Evolutionary conservation across 2,797 vertebrate genomes (phyloP), one percentile per base, ranked within the genome.

Genomic region (Columba guinea): DNA sequence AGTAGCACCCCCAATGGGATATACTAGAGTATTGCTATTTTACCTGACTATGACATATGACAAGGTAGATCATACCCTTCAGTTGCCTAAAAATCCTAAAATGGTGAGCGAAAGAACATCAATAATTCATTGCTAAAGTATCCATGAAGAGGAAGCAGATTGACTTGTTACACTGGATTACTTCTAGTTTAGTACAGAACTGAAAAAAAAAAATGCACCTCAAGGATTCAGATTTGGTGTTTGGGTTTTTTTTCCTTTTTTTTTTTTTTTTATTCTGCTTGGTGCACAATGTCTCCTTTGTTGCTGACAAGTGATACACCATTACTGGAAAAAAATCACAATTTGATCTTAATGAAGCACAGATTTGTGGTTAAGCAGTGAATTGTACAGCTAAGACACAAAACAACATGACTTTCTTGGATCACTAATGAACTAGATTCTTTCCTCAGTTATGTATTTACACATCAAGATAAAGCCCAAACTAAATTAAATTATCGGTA

Each of bases 61-160:
- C 75, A 95, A 91, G n/a, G 49, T 74, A 89, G 85, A 94, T 91
- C 90, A 91, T 83, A 81, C 11, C 64, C 77, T 92, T 88, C 71
- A 93, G 68, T 77, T 86, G 77, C 41, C 84, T 76, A 75, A 73
- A 96, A 96, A 56, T 95, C 91, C 77, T 79, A 60, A 95, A 96
- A 90, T 49, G 55, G 80, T 89, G 78, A 96, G 60, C 65, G 82
- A 89, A 64, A 79, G 53, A 52, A 49, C 55, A 95, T 96, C 62
- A 96, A 88, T 96, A 95, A 94, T 96, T 97, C 69, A 90, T 88
- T 93, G 69, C 30, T 91, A 91, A 96, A 89, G 49, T 53, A 74
- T 68, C 85, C 84, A 69, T 80, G 67, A 95, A 68, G 62, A 94
- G 34, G 34, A 80, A 91, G 64, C 87, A 96, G 92, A 95, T 91